Base-by-base conservation (phyloP, 2,888 invertebrate species). In the Morinoia aosen region DNA sequence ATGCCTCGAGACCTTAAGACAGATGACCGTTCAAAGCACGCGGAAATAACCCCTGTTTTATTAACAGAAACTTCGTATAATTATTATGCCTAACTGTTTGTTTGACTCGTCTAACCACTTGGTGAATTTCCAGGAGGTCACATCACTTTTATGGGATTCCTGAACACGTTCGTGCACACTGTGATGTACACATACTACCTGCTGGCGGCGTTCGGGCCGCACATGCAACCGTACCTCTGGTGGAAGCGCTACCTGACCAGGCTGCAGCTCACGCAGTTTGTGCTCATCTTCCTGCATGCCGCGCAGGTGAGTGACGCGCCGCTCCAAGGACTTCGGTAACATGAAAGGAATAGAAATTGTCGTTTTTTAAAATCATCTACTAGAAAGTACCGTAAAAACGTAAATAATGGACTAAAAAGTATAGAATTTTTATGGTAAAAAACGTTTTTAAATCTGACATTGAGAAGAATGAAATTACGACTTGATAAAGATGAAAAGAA, bases 211-310 rank as follows among this genome's bases (percentile, higher is more conserved):
- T 95, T 96, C 64, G 97, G 97, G 8, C 96, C 96, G n/a, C 90
- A 91, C 39, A 95, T 97, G 58, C 96, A 95, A 58, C 96, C 96
- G 0, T 97, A 96, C 95, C 96, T 97, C 25, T 97, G 97, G 97
- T 97, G 97, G 97, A 97, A 97, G 96, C 96, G 96, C 95, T 97
- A 97, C 96, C 96, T 97, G 93, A 97, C 97, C 76, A 95, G 95
- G 58, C 91, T 97, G 25, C 97, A 97, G 95, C 96, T 97, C 58
- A 95, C 96, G 11, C 97, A 97, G 88, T 96, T 97, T 94, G 95
- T 96, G 3, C 58, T 96, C 33, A 96, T 96, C 16, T 96, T 97
- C 95, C 4, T 96, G n/a, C 96, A 96, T 58, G 95, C 96, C 19
- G 90, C 95, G 14, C 91, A 95, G 95, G 96, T 96, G 61, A 39